These are phyloP conservation scores for Desmodus rotundus DNA, from an alignment of 2,113 vertebrate species.

Conservation along the genomic window DNA sequence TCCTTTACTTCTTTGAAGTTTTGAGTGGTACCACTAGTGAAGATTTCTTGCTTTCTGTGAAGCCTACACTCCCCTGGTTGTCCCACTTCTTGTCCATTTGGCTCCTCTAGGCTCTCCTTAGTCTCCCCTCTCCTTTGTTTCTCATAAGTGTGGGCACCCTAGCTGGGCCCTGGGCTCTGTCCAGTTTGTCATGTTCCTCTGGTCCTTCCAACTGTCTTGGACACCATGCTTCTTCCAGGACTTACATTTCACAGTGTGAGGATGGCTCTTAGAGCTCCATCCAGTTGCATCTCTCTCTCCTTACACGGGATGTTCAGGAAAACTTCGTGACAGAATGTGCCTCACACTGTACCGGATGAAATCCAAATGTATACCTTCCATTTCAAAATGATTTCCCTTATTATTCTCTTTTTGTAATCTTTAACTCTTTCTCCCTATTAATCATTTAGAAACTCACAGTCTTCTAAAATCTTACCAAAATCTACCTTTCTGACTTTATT, in stretches of 20 bases:
- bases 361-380: not conserved
- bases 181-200: no score
- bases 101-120: not conserved
- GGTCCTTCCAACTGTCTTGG: not conserved
- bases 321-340: not conserved
- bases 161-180: not conserved
- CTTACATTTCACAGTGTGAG: not conserved
- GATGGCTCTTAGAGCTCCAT: not conserved
- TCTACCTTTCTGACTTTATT: not conserved
- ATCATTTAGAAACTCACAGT: not conserved
- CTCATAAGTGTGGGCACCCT: no score
- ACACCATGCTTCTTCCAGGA: not conserved
- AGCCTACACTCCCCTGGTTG: not conserved
- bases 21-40: not conserved
- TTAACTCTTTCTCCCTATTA: not conserved
- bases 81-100: not conserved
- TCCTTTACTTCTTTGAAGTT: not conserved
- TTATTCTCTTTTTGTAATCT: not conserved
- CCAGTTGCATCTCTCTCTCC: not conserved
- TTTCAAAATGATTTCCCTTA: not conserved
- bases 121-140: not conserved
- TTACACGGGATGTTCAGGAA: not conserved
- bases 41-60: not conserved
- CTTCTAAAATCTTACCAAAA: not conserved
- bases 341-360: not conserved